A percentile compares a stretch with the other conserved stretches of the same genome.
These are phyloP conservation scores for Leptonema lineaticorne DNA, from an alignment of 1,140 invertebrate genomes.

Conservation along the genomic window DNA sequence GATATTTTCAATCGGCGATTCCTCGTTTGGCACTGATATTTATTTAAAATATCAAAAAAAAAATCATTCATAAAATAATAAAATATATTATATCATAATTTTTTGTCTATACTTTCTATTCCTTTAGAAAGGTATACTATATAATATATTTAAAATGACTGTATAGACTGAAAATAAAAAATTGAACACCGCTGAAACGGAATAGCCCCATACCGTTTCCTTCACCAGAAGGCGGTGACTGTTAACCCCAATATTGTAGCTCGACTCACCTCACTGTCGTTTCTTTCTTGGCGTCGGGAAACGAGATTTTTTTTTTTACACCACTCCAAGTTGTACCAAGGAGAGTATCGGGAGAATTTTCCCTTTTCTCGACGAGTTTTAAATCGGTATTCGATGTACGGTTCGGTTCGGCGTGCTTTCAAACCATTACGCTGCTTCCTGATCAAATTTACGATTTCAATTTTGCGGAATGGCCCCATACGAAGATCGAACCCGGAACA, in stretches of 20 bases:
- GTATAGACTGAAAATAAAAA: too few relatives aligned
- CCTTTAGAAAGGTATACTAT: background rate
- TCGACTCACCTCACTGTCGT: slow-evolving; percentile 1
- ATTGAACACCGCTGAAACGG: too few relatives aligned
- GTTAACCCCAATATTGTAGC: slow-evolving; percentile 24
- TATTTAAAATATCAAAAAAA: too few relatives aligned
- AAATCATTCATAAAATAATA: too few relatives aligned
- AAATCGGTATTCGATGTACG: background rate
- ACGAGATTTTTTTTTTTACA: too few relatives aligned
- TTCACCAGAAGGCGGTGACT: background rate
- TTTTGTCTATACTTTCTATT: background rate
- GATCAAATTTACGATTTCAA: slow-evolving; percentile 38
- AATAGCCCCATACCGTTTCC: background rate
- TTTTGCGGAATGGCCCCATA: slow-evolving; percentile 24
- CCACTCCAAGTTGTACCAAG: background rate
- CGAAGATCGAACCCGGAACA: slow-evolving; percentile 12
- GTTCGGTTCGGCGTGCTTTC: background rate
- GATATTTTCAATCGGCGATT: too few relatives aligned
- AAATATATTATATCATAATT: too few relatives aligned
- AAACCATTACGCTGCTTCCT: slow-evolving; percentile 25
- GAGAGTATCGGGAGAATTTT: background rate
- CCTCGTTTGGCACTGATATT: too few relatives aligned
- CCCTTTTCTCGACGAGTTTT: background rate
- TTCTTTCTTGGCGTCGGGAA: too few relatives aligned
- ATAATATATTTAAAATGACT: too few relatives aligned